A percentile compares a stretch with the other conserved stretches of the same genome.
Conservation (phyloP, 2,888 invertebrate species). For the Chelonus formosanus region DNA sequence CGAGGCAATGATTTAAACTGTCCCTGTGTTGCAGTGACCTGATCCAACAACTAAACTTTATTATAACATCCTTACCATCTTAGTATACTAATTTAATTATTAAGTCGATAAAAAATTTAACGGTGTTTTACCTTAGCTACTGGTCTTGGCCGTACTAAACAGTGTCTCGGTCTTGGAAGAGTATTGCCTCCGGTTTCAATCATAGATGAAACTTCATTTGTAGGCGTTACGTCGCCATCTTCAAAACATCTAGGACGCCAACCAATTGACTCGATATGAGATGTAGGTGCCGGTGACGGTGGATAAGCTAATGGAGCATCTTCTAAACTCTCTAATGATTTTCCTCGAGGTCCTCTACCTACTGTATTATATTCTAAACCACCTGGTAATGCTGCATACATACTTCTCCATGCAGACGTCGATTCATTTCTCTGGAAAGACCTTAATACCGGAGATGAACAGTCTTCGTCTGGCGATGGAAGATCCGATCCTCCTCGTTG, state of each 20-base stretch:
- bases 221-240: conserved; percentile 90
- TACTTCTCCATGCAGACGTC: conserved; percentile 58
- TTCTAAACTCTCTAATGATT: conserved; percentile 85
- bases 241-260: conserved; percentile 83
- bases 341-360: conserved; percentile 76
- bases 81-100: too few relatives aligned
- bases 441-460: conserved; percentile 61
- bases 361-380: conserved; percentile 54
- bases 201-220: conserved; percentile 75
- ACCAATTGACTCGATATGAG: conserved; percentile 65
- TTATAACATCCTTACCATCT: conserved; percentile 37
- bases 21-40: conserved; percentile 62
- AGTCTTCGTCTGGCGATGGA: conserved; percentile 63
- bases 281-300: conserved; percentile 58
- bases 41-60: conserved; percentile 43
- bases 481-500: conserved; percentile 60
- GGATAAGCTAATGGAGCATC: conserved; percentile 70
- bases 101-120: too few relatives aligned
- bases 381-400: conserved; percentile 60
- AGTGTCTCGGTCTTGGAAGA: conserved; percentile 81
- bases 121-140: conserved; percentile 74
- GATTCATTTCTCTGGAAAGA: conserved; percentile 56
- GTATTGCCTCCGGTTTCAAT: conserved; percentile 81
- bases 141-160: conserved; percentile 81
- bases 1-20: conserved; percentile 69